phyloP scores from a whole-genome alignment of 2,797 vertebrate species.

The Orientallactaga sibirica region DNA sequence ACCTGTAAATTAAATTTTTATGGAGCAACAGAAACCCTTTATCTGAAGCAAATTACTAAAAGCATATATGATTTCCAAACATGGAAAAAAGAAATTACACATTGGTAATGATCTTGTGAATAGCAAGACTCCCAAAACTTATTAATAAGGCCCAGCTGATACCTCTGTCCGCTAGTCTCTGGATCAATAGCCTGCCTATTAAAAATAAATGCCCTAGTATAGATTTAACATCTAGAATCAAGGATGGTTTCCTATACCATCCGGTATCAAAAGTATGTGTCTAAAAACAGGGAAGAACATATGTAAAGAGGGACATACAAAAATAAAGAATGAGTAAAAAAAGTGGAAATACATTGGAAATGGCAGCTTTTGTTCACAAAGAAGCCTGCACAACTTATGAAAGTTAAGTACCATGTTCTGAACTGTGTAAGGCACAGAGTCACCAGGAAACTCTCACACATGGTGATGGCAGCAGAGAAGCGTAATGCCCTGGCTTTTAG shows the following conservation, averaged over 20 bases:
- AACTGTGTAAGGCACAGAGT: not conserved
- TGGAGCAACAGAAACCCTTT: not conserved
- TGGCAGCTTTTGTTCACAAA: conserved; percentile 8
- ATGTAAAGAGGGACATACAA: not conserved
- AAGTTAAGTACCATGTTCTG: not conserved
- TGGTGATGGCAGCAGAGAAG: not conserved
- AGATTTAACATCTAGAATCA: conserved; percentile 34
- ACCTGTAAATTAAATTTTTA: conserved; percentile 25
- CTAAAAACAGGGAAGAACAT: not conserved
- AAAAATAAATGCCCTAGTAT: conserved; percentile 28
- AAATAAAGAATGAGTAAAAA: not conserved
- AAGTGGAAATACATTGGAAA: not conserved
- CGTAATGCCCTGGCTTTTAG: not conserved
- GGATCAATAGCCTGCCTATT: not conserved
- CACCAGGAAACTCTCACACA: not conserved
- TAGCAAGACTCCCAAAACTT: not conserved
- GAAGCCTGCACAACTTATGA: not conserved
- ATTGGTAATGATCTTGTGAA: conserved; percentile 17
- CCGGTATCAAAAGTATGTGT: not conserved
- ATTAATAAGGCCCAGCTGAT: not conserved
- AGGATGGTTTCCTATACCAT: conserved; percentile 46
- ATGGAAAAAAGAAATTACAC: not conserved
- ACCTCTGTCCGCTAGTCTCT: not conserved
- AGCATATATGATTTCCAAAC: not conserved
- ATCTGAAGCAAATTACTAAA: not conserved